These are phyloP conservation scores for Heterodera carotae DNA, from an alignment of 1,140 invertebrate genomes.

Conservation along the genomic window DNA sequence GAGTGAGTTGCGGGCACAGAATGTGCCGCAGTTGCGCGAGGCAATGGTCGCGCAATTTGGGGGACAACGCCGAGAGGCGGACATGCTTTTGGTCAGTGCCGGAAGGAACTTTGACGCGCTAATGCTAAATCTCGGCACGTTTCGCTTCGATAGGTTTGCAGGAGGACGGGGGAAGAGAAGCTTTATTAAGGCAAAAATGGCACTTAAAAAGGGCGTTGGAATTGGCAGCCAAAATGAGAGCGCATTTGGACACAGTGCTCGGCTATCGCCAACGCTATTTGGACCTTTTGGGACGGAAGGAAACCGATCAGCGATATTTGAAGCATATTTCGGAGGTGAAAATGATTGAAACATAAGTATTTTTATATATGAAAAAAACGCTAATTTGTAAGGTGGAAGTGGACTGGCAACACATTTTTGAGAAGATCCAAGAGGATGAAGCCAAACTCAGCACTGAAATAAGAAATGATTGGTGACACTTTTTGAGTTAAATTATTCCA, in stretches of 20 bases:
- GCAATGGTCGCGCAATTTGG: conserved; percentile 80
- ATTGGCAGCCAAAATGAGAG: conserved; percentile 79
- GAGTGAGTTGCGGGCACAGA: conserved; percentile 76
- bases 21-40: conserved; percentile 72
- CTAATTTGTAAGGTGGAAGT: conserved; percentile 70
- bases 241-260: conserved; percentile 77
- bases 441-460: no score
- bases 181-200: no score
- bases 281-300: conserved; percentile 75
- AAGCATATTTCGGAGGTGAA: conserved; percentile 72
- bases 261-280: conserved; percentile 78
- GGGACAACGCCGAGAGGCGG: conserved; percentile 79
- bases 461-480: no score
- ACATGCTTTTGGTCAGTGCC: conserved; percentile 79
- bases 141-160: conserved; percentile 79
- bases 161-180: no score
- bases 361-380: conserved; percentile 10
- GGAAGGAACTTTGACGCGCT: conserved; percentile 78
- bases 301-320: conserved; percentile 77
- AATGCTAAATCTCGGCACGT: conserved; percentile 78
- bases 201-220: conserved; percentile 77
- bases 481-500: no score
- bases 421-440: conserved; percentile 69
- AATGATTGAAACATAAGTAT: conserved; percentile 26
- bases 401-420: conserved; percentile 70